Conservation (phyloP, 2,888 invertebrate species). For the Parnassius smintheus region DNA sequence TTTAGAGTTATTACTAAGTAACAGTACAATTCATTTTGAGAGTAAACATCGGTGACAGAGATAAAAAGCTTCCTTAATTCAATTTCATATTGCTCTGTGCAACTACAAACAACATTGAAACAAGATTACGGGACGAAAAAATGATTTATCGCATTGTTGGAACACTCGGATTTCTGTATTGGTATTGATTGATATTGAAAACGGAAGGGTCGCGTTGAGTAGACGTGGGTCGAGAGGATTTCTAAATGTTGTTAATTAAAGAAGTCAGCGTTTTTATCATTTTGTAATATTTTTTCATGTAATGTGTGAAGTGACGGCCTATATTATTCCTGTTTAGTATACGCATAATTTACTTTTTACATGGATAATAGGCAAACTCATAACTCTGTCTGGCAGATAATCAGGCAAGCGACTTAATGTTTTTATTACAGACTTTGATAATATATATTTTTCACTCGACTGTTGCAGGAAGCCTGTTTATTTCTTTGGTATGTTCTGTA, state of each 20-base stretch:
- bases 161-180: slow-evolving; percentile 54
- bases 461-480: no score
- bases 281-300: slow-evolving; percentile 3
- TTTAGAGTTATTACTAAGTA: slow-evolving; percentile 11
- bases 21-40: slow-evolving; percentile 17
- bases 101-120: slow-evolving; percentile 26
- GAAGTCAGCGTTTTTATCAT: slow-evolving; percentile 31
- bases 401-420: no score
- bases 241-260: slow-evolving; percentile 24
- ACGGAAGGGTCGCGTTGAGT: slow-evolving; percentile 40
- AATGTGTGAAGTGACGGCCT: no score
- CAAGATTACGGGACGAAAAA: slow-evolving; percentile 42
- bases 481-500: no score
- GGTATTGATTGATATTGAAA: slow-evolving; percentile 63
- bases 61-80: slow-evolving; percentile 24
- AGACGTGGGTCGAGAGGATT: slow-evolving; percentile 32
- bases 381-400: no score
- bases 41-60: slow-evolving; percentile 25
- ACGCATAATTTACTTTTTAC: no score
- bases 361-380: no score
- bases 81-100: slow-evolving; percentile 25
- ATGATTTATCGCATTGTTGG: slow-evolving; percentile 40
- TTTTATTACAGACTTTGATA: no score
- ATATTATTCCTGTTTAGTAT: no score
- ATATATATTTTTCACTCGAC: no score